Base-by-base conservation (phyloP, 2,888 invertebrate genomes). In the Vesta saturnalis region DNA sequence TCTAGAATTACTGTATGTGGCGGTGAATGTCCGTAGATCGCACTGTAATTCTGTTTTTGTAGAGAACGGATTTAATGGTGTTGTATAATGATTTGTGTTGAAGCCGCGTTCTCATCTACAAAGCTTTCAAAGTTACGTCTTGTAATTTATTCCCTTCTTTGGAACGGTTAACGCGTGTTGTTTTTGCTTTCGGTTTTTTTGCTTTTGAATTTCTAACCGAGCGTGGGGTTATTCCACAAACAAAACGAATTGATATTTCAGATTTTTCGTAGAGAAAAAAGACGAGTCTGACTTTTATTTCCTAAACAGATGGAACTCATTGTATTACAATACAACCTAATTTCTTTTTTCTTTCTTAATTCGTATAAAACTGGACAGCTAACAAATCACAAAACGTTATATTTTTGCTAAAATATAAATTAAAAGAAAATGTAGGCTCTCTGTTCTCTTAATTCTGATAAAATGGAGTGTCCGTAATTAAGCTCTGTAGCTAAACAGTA, bases 51-150 rank as follows among this genome's bases (percentile, higher is more conserved):
- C 72, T 60, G 68, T 65, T 70, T 72, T 70, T 70, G 55, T 49
- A 60, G 49, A 39, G 68, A 72, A 70, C 56, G 64, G 72, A 70
- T 69, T 72, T 72, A 69, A 69, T 69, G 69, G 66, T 65, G 64
- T 64, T 65, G 69, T 69, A 69, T 65, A 65, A 69, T 69, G 69
- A 69, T 69, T 69, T 69, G 69, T 69, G 64, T 59, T 69, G 69
- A 62, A 69, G 69, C 69, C 58, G 62, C 52, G 58, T 69, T 69
- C 60, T 69, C 69, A 65, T 69, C 62, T 62, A 58, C 62, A 61
- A 65, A 60, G 69, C 65, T 69, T 69, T 69, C 65, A 62, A 65
- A 64, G 54, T 62, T 69, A 64, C 64, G 62, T 69, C 69, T 65
- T 62, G 59, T 64, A 69, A 69, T 69, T 69, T 69, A 69, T 69